phyloP scores from a whole-genome alignment of 1,140 invertebrate species.

The Drosophila nigrodunni region DNA sequence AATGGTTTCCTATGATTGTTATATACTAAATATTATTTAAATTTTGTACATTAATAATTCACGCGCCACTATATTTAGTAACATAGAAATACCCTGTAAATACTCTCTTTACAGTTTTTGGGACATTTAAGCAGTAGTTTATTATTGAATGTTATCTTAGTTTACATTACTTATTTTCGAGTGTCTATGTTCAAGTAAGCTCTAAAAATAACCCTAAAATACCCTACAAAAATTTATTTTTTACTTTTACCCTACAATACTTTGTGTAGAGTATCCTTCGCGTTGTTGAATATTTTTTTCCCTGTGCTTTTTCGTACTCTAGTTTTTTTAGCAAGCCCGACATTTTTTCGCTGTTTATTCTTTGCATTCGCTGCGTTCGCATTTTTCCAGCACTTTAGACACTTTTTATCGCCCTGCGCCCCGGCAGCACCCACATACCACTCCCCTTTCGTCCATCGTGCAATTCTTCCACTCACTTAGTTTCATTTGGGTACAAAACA shows the following conservation, averaged over 20 bases:
- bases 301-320: conserved; percentile 3
- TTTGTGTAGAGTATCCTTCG: not conserved
- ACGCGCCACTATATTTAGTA: no score
- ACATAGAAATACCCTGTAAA: no score
- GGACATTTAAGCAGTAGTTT: no score
- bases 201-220: no score
- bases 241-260: not conserved
- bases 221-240: no score
- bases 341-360: conserved; percentile 18
- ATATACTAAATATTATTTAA: no score
- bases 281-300: not conserved
- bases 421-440: conserved; percentile 1
- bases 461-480: conserved; percentile 69
- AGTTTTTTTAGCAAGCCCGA: conserved; percentile 35
- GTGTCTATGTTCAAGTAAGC: no score
- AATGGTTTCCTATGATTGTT: no score
- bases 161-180: no score
- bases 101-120: no score
- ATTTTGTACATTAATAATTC: no score
- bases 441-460: conserved; percentile 2
- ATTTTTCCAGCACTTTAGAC: conserved; percentile 47
- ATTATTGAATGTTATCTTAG: no score
- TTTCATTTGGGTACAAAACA: conserved; percentile 65
- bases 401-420: conserved; percentile 20
- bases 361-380: conserved; percentile 35